phyloP scores from a whole-genome alignment of 2,113 vertebrate genomes.

The Callospermophilus lateralis region DNA sequence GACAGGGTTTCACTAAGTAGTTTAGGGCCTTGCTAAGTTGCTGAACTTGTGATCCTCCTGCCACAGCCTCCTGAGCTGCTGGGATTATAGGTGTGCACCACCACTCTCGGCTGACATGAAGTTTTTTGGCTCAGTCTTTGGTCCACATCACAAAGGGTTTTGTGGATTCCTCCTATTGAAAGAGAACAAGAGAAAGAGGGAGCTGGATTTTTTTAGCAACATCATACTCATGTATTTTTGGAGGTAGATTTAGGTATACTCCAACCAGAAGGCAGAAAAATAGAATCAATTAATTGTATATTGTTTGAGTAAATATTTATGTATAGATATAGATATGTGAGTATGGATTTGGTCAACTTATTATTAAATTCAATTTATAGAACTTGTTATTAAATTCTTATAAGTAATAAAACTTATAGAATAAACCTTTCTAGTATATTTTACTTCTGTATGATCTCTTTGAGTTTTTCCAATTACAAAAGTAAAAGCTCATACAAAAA shows the following conservation, averaged over 20 bases:
- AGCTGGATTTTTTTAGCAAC: background rate
- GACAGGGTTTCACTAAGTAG: too few species aligned
- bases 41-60: too few species aligned
- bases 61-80: too few species aligned
- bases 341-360: background rate
- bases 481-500: conserved; percentile 54
- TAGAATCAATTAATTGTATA: background rate
- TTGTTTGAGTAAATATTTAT: background rate
- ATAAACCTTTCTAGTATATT: conserved; percentile 14
- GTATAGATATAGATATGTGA: background rate
- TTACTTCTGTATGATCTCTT: conserved; percentile 50
- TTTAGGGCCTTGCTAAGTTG: too few species aligned
- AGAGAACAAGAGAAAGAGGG: background rate
- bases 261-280: conserved; percentile 37
- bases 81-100: too few species aligned
- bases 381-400: background rate
- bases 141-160: background rate
- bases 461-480: conserved; percentile 37
- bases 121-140: background rate
- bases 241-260: conserved; percentile 12
- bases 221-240: background rate
- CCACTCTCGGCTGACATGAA: background rate
- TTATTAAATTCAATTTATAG: conserved; percentile 54
- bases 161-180: background rate
- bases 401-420: conserved; percentile 22